phyloP scores from a whole-genome alignment of 2,888 invertebrate species.

The Sinelater perroti region DNA sequence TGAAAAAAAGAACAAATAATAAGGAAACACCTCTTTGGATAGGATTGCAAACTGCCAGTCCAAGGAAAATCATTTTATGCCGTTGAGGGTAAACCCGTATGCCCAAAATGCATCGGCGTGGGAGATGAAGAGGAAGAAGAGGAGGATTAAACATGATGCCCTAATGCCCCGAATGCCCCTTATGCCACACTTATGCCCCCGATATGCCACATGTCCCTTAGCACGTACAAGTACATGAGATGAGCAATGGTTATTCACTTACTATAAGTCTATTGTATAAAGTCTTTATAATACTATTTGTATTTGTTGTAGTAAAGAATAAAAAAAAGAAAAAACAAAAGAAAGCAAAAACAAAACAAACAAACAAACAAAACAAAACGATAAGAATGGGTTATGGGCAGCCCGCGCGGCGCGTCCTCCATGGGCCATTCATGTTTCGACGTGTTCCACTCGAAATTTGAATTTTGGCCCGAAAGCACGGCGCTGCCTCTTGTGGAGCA shows the following conservation, averaged over 20 bases:
- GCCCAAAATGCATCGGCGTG: conserved; percentile 91
- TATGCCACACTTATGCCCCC: conserved; percentile 25
- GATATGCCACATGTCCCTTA: conserved; percentile 20
- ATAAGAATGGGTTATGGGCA: conserved; percentile 22
- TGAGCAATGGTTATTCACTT: conserved; percentile 27
- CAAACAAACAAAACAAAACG: conserved; percentile 41
- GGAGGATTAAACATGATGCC: conserved; percentile 50
- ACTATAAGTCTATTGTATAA: conserved; percentile 60
- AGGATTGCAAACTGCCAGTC: conserved; percentile 95
- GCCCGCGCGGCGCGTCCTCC: no score
- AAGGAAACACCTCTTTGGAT: conserved; percentile 43
- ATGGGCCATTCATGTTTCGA: not conserved
- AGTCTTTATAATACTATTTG: conserved; percentile 59
- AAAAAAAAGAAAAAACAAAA: conserved; percentile 57
- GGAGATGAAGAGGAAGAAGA: conserved; percentile 81
- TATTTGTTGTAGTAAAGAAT: conserved; percentile 64
- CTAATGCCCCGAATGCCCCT: conserved; percentile 53
- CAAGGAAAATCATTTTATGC: conserved; percentile 97
- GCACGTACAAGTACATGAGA: conserved; percentile 18
- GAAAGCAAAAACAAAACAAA: conserved; percentile 50
- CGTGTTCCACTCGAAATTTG: not conserved
- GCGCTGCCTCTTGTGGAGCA: not conserved
- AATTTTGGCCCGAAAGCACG: not conserved
- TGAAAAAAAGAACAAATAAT: conserved; percentile 6
- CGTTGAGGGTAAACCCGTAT: conserved; percentile 96